phyloP scores from a whole-genome alignment of 2,888 invertebrate genomes.

The Amphipyra tragopoginis region DNA sequence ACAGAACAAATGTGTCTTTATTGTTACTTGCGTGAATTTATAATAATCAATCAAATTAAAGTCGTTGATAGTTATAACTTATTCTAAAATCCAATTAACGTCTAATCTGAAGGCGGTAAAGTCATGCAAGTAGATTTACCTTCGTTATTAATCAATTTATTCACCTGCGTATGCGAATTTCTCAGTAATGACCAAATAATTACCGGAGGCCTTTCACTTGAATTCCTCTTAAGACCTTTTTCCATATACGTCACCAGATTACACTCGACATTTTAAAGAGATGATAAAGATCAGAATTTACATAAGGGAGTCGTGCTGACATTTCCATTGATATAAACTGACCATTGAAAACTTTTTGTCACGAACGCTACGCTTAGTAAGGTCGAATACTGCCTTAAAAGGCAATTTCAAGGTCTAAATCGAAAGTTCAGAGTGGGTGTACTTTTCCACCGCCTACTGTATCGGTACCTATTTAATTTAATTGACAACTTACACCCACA shows the following conservation, averaged over 20 bases:
- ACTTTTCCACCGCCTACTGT: conserved; percentile 34
- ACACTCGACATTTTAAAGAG: background rate
- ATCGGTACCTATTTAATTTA: conserved; percentile 30
- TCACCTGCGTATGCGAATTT: too few relatives aligned
- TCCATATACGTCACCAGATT: background rate
- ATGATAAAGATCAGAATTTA: conserved; percentile 22
- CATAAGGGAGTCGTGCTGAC: conserved; percentile 10
- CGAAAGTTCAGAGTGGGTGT: conserved; percentile 56
- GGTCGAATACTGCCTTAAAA: conserved; percentile 32
- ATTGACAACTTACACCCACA: conserved; percentile 46
- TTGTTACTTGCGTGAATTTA: too few relatives aligned
- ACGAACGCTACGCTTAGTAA: conserved; percentile 15
- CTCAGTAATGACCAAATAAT: too few relatives aligned
- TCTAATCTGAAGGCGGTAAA: too few relatives aligned
- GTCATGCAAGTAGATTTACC: too few relatives aligned
- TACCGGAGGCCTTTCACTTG: background rate
- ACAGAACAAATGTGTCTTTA: background rate
- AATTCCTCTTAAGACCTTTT: background rate
- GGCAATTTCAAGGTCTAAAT: conserved; percentile 51
- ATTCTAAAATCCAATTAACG: too few relatives aligned
- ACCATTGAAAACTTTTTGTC: conserved; percentile 40
- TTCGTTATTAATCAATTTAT: too few relatives aligned
- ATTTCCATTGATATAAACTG: conserved; percentile 24
- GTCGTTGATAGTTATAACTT: too few relatives aligned
- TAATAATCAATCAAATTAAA: too few relatives aligned